Evolutionary conservation across 2,797 vertebrate species (phyloP).

Genomic region (Cichlasoma orientale): DNA sequence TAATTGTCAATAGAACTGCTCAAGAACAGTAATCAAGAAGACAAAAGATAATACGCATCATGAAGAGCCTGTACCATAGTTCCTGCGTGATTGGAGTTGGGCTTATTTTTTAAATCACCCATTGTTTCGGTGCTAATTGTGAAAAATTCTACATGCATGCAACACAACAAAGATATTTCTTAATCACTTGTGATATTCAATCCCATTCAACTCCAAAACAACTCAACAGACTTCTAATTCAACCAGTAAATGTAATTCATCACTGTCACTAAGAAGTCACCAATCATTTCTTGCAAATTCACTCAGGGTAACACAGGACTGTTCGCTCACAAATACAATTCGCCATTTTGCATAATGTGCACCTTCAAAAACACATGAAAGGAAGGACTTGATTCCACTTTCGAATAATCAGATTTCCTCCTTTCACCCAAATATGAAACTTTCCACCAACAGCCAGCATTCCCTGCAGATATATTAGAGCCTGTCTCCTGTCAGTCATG

Average conservation of each 20-base stretch:
- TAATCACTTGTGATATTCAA: slow-evolving; percentile 59
- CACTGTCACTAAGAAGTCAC: slow-evolving; percentile 43
- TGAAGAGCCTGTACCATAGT: slow-evolving; percentile 52
- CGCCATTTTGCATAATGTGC: slow-evolving; percentile 18
- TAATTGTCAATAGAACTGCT: slow-evolving; percentile 69
- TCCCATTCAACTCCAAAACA: slow-evolving; percentile 55
- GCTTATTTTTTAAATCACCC: slow-evolving; percentile 57
- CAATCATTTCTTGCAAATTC: slow-evolving; percentile 37
- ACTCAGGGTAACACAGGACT: slow-evolving; percentile 39
- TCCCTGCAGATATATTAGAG: slow-evolving; percentile 2
- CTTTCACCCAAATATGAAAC: slow-evolving; percentile 2
- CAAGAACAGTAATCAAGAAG: slow-evolving; percentile 71
- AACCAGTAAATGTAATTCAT: slow-evolving; percentile 49
- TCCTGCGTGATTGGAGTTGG: slow-evolving; percentile 63
- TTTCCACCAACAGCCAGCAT: slow-evolving; percentile 6
- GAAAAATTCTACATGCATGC: slow-evolving; percentile 46
- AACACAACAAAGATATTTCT: slow-evolving; percentile 59
- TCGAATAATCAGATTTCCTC: not conserved
- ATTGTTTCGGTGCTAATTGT: slow-evolving; percentile 71
- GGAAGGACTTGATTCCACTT: slow-evolving; percentile 5
- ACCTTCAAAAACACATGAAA: slow-evolving; percentile 22
- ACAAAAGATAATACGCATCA: slow-evolving; percentile 63
- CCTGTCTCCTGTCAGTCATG: slow-evolving; percentile 19
- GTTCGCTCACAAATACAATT: slow-evolving; percentile 39
- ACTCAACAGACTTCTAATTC: slow-evolving; percentile 46